Percentiles rank a stretch among this genome's conserved stretches.
These are phyloP conservation scores for Lepidochitona cinerea DNA, from an alignment of 2,888 invertebrate genomes.

Conservation along the genomic window DNA sequence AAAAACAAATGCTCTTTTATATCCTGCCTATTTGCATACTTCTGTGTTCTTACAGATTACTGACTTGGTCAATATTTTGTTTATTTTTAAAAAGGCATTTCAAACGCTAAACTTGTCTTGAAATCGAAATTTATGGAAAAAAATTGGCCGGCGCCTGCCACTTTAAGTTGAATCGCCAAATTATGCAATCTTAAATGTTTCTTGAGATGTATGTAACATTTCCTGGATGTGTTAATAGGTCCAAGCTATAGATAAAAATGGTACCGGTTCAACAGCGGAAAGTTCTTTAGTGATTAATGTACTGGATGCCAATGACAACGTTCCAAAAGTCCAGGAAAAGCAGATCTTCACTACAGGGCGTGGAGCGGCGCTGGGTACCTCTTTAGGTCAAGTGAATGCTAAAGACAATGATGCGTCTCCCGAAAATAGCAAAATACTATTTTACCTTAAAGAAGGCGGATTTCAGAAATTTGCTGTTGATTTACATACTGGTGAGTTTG, in stretches of 20 bases:
- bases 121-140: too few relatives aligned
- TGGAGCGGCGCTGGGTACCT: slow-evolving; percentile 7
- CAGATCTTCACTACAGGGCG: slow-evolving; percentile 5
- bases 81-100: too few relatives aligned
- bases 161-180: too few relatives aligned
- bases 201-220: too few relatives aligned
- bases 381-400: slow-evolving; percentile 14
- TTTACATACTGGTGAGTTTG: slow-evolving; percentile 20
- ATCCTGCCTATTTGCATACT: too few relatives aligned
- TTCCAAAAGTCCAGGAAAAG: background rate
- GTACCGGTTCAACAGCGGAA: background rate
- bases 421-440: slow-evolving; percentile 28
- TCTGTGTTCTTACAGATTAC: too few relatives aligned
- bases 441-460: slow-evolving; percentile 29
- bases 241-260: slow-evolving; percentile 17
- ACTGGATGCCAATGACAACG: slow-evolving; percentile 19
- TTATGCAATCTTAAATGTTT: too few relatives aligned
- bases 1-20: too few relatives aligned
- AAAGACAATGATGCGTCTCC: slow-evolving; percentile 11
- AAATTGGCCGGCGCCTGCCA: too few relatives aligned
- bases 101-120: too few relatives aligned
- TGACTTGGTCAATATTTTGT: too few relatives aligned
- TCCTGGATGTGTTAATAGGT: too few relatives aligned
- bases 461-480: slow-evolving; percentile 22
- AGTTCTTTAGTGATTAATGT: slow-evolving; percentile 12